Evolutionary conservation across 2,797 vertebrate species (phyloP).

Genomic region (Pangasius larnaudii): DNA sequence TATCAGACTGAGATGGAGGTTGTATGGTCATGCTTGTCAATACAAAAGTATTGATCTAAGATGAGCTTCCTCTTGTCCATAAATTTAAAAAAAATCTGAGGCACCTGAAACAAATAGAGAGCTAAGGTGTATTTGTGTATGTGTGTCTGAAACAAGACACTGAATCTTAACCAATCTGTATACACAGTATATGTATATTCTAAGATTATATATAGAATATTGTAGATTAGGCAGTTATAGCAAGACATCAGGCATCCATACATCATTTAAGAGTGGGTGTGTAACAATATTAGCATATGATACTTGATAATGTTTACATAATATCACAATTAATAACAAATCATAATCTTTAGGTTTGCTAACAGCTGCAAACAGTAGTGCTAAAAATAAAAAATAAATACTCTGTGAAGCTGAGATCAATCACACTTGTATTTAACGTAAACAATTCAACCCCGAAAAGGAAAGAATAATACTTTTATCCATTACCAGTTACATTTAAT

Average conservation of each 20-base stretch:
- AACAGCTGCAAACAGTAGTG: background rate
- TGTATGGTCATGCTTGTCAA: background rate
- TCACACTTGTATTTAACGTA: background rate
- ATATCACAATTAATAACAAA: background rate
- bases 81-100: background rate
- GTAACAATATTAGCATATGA: background rate
- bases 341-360: background rate
- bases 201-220: background rate
- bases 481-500: background rate
- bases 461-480: background rate
- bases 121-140: background rate
- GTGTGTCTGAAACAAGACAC: background rate
- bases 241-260: background rate
- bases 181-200: background rate
- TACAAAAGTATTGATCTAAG: background rate
- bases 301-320: background rate
- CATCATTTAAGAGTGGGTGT: background rate
- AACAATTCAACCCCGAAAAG: background rate
- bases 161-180: background rate
- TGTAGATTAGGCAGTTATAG: background rate
- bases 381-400: background rate
- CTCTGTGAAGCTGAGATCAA: background rate
- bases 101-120: background rate
- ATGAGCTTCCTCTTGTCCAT: background rate
- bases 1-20: background rate